Base-by-base conservation (phyloP, 2,888 invertebrate species). In the Parapristionchus giblindavisi region DNA sequence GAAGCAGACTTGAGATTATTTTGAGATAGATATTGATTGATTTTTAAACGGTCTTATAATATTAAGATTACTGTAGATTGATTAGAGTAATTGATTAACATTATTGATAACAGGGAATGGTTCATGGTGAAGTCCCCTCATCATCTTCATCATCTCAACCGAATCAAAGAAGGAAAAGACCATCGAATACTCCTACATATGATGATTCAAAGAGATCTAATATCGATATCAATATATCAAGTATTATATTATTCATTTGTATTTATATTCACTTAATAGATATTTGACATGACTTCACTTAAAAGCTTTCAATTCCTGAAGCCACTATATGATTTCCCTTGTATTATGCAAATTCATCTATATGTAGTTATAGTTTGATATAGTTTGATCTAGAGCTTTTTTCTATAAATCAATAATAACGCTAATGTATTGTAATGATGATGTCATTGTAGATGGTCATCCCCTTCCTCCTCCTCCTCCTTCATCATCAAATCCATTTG, bases 101-200 rank as follows among this genome's bases (percentile, higher is more conserved):
- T n/a, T n/a, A n/a, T n/a, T n/a, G n/a, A n/a, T n/a, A n/a, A 1
- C 17, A 61, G 60, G 60, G 60, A 36, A 61, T 61, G 60, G 60
- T 24, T n/a, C n/a, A n/a, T n/a, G n/a, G n/a, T n/a, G n/a, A n/a
- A n/a, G n/a, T n/a, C n/a, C n/a, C n/a, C n/a, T n/a, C n/a, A n/a
- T n/a, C n/a, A n/a, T n/a, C n/a, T n/a, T n/a, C n/a, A n/a, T n/a
- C n/a, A n/a, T n/a, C n/a, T n/a, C 63, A 43, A 11, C n/a, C 27
- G 63, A 40, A 4, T 43, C 63, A 17, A 63, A 63, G n/a, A 2
- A 17, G 63, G 14, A 63, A 63, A 29, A 63, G 63, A 38, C 27
- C 63, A 8, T 63, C 63, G 17, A 63, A 38, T 29, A 63, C 63
- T 27, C 63, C 63, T 14, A 63, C 3, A 6, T 43, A 63, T 17